A percentile compares a stretch with the other conserved stretches of the same genome.
These are phyloP conservation scores for Plestiodon gilberti DNA, from an alignment of 2,113 vertebrate species.

Conservation along the genomic window DNA sequence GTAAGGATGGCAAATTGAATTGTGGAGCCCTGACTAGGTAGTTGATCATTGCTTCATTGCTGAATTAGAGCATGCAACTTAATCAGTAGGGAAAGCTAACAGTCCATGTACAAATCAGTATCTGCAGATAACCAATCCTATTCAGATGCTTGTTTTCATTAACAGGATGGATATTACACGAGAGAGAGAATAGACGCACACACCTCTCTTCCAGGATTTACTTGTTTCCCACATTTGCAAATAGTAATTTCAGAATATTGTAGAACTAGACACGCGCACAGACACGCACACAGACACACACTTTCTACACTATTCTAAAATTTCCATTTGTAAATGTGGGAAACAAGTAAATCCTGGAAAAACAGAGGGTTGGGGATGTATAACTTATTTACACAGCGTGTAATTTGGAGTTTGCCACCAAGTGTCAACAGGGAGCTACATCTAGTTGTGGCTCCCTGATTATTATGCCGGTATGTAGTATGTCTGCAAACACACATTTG, in stretches of 20 bases:
- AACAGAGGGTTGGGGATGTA: no score
- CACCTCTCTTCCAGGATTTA: no score
- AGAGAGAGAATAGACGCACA: no score
- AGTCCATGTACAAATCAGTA: not conserved
- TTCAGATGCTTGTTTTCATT: not conserved
- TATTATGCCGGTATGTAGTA: not conserved
- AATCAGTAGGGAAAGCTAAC: not conserved
- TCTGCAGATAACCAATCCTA: not conserved
- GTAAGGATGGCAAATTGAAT: no score
- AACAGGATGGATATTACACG: not conserved
- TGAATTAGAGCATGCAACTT: not conserved
- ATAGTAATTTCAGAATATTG: no score
- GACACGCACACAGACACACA: no score
- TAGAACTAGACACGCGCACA: no score
- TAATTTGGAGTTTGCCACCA: not conserved
- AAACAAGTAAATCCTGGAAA: not conserved
- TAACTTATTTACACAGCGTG: not conserved
- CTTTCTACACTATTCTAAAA: not conserved
- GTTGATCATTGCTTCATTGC: not conserved
- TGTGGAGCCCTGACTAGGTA: no score
- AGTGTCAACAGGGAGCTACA: not conserved
- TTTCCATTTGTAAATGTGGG: not conserved
- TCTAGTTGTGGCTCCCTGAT: not conserved
- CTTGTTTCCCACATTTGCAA: no score
- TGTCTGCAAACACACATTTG: not conserved